Conservation (phyloP, 2,113 vertebrate species). For the Semnornis frantzii region DNA sequence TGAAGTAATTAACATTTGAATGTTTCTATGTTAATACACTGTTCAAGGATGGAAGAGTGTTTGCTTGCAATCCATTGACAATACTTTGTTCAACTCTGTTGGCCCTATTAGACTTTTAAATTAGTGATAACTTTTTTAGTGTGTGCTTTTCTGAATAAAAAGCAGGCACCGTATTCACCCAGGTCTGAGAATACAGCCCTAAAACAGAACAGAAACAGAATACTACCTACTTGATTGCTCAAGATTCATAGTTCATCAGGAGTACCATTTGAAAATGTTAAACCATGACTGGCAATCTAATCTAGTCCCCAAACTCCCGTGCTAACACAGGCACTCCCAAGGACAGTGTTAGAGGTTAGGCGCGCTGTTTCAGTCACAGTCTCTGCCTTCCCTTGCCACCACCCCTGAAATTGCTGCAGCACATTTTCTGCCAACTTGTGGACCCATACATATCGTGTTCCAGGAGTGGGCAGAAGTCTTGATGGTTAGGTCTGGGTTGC, state of each 20-base stretch:
- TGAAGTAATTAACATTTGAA: constrained; percentile 43
- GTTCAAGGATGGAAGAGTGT: neutral
- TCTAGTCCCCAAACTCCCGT: neutral
- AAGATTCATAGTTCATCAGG: neutral
- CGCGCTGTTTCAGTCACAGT: neutral
- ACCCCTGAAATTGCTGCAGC: neutral
- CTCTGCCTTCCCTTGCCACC: neutral
- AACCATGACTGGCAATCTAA: neutral
- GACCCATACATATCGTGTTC: neutral
- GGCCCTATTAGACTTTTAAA: constrained; percentile 10
- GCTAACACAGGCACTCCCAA: neutral
- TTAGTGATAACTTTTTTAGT: neutral
- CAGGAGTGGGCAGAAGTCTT: neutral
- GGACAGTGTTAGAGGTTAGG: neutral
- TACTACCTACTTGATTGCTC: neutral
- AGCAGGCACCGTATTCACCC: neutral
- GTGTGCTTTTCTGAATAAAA: neutral
- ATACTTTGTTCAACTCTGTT: neutral
- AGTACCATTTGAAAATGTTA: neutral
- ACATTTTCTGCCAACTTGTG: neutral
- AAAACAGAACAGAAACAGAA: neutral
- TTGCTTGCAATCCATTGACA: neutral
- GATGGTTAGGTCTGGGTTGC: neutral
- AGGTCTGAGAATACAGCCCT: neutral
- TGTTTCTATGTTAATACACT: constrained; percentile 21